Base-by-base conservation (phyloP, 2,888 invertebrate genomes). In the Monoplex corrugatus region DNA sequence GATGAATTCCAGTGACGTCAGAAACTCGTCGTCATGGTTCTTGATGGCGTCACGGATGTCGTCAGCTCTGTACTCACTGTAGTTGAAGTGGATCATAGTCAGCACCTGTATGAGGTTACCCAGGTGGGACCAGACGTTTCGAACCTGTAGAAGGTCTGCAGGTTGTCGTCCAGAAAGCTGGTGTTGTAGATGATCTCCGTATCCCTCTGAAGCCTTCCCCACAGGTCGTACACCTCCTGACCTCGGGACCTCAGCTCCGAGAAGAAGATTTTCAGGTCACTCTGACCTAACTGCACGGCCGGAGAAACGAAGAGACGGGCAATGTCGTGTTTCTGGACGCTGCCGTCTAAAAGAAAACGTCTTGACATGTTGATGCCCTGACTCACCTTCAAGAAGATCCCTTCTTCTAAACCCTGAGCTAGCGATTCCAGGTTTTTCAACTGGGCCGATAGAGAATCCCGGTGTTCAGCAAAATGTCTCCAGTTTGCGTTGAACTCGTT, bases 181-280 rank as follows among this genome's bases (percentile, higher is more conserved):
- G 80, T 85, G 43, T 90, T 86, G 93, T 92, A 93, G 32, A 93
- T 90, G 19, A 89, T 86, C 10, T 85, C 38, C 16, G 89, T 87
- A 13, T 63, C 57, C 13, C 83, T 68, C n/a, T 86, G 78, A 13
- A 93, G 87, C 35, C 91, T 78, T 0, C 72, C 84, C 93, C 93
- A 94, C 68, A 90, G 85, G 84, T 93, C 92, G 88, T 86, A 91
- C 0, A 92, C 40, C 68, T 88, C 89, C 38, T 91, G 91, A 13
- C 92, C 92, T 38, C 92, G 89, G 19, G 91, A 86, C 63, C 93
- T 80, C 44, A 93, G 87, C 40, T 92, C 92, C 32, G 89, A 86
- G 89, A 93, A 93, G 87, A 93, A 93, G 44, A 91, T 89, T 23
- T 89, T 84, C 57, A 93, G 63, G 16, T 89, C 89, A 35, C 91